Percentiles rank a stretch among this genome's conserved stretches.
phyloP scores from a whole-genome alignment of 1,140 invertebrate species.

The Procambarus virginalis region DNA sequence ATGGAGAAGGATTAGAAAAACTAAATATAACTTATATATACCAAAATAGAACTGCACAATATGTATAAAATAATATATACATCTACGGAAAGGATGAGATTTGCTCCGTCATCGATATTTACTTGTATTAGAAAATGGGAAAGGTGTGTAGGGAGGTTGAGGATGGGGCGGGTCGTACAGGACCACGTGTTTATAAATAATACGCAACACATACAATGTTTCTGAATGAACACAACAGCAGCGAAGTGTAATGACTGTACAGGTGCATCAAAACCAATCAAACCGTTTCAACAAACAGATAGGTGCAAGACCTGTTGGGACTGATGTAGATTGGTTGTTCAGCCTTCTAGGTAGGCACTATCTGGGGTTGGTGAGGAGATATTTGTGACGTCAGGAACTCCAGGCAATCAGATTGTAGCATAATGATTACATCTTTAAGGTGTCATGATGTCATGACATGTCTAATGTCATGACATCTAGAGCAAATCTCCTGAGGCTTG shows the following conservation, averaged over 20 bases:
- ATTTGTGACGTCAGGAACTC: slow-evolving; percentile 46
- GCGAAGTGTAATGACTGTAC: slow-evolving; percentile 55
- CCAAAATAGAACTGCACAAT: slow-evolving; percentile 69
- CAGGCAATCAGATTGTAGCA: slow-evolving; percentile 39
- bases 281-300: slow-evolving; percentile 22
- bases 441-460: background rate
- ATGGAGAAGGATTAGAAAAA: slow-evolving; percentile 68
- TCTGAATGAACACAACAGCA: slow-evolving; percentile 51
- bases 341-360: slow-evolving; percentile 14
- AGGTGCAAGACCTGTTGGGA: background rate
- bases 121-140: slow-evolving; percentile 54
- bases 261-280: slow-evolving; percentile 25
- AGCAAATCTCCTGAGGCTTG: background rate
- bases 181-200: slow-evolving; percentile 47
- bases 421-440: background rate
- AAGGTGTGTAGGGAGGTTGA: background rate
- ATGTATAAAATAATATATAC: slow-evolving; percentile 68
- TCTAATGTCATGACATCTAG: background rate
- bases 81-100: slow-evolving; percentile 48
- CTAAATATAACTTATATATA: slow-evolving; percentile 69
- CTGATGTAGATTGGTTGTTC: background rate
- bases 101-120: slow-evolving; percentile 48
- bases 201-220: slow-evolving; percentile 43
- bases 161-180: slow-evolving; percentile 4
- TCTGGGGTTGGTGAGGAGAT: background rate